These are phyloP conservation scores for Philaethria dido DNA, from an alignment of 2,888 invertebrate species.

Conservation along the genomic window DNA sequence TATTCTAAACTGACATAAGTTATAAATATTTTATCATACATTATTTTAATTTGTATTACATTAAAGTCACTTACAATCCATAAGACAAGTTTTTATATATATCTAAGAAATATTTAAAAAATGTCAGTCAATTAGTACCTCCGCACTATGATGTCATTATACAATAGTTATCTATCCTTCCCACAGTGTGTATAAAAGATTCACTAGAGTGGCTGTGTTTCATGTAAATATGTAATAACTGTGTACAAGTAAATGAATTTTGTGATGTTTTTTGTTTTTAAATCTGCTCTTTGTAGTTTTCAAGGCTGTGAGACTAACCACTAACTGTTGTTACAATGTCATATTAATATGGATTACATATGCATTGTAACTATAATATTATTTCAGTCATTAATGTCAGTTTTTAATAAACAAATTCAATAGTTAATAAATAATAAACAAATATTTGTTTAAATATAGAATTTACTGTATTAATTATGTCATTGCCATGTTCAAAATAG, in stretches of 20 bases:
- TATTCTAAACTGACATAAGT: neutral
- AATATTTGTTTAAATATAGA: too few species aligned
- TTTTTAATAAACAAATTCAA: too few species aligned
- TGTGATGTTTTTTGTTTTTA: constrained; percentile 4
- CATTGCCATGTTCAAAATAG: neutral
- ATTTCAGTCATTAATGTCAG: too few species aligned
- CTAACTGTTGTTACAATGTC: neutral
- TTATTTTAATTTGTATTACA: neutral
- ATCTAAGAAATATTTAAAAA: constrained; percentile 36
- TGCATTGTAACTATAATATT: neutral
- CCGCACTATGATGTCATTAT: constrained; percentile 64
- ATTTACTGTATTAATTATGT: too few species aligned
- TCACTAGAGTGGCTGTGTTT: constrained; percentile 28
- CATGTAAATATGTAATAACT: constrained; percentile 5
- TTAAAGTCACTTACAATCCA: neutral
- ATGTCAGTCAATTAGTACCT: constrained; percentile 55
- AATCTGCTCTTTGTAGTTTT: constrained; percentile 10
- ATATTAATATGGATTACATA: neutral
- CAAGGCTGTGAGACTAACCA: neutral
- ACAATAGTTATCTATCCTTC: constrained; percentile 56
- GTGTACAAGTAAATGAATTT: constrained; percentile 8
- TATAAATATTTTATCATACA: neutral
- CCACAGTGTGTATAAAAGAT: constrained; percentile 42
- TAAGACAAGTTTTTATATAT: constrained; percentile 14
- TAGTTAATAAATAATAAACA: too few species aligned